Conservation (phyloP, 2,888 invertebrate species). For the Tiliacea aurago region DNA sequence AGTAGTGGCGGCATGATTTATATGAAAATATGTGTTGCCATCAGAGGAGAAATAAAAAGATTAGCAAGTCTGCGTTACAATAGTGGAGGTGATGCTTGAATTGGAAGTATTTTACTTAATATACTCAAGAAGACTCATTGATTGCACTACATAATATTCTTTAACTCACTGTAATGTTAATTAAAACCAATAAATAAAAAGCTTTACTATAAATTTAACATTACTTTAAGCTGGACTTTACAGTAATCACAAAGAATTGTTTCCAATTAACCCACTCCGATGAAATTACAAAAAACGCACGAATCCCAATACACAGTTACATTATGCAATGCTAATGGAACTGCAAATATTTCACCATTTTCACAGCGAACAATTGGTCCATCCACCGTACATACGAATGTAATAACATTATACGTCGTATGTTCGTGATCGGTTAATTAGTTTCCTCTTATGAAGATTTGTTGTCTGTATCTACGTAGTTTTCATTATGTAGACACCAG, state of each 20-base stretch:
- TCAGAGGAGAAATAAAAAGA: background rate
- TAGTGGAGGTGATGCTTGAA: background rate
- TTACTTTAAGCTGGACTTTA: background rate
- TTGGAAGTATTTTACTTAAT: background rate
- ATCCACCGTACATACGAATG: slow-evolving; percentile 60
- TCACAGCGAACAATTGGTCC: slow-evolving; percentile 46
- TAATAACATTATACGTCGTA: slow-evolving; percentile 78
- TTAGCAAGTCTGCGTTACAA: background rate
- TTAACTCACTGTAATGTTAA: background rate
- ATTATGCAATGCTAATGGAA: slow-evolving; percentile 38
- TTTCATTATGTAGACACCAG: slow-evolving; percentile 48
- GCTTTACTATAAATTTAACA: background rate
- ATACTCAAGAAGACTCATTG: background rate
- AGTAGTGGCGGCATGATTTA: background rate
- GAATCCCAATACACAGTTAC: slow-evolving; percentile 23
- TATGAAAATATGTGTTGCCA: background rate
- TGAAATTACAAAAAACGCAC: slow-evolving; percentile 24
- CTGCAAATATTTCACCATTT: slow-evolving; percentile 49
- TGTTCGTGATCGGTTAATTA: slow-evolving; percentile 83
- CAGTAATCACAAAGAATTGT: slow-evolving; percentile 30
- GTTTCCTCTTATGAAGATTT: slow-evolving; percentile 80
- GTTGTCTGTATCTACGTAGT: slow-evolving; percentile 64
- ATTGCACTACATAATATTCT: no score
- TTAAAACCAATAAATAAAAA: background rate
- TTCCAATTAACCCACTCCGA: slow-evolving; percentile 27